Evolutionary conservation across 2,888 invertebrate genomes (phyloP).

Genomic region (Meiosimyza decipiens): DNA sequence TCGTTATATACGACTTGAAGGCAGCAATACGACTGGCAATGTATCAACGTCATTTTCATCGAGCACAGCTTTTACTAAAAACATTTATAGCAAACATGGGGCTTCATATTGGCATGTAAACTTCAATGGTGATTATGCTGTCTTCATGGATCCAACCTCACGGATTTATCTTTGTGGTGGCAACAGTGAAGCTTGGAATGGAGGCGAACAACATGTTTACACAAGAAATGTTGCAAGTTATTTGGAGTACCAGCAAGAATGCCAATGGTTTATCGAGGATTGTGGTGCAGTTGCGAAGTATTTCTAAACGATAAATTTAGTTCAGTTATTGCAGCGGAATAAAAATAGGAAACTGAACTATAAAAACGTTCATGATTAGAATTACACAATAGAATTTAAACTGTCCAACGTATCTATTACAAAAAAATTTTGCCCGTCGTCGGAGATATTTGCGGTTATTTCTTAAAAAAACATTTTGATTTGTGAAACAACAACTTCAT

Average conservation of each 20-base stretch:
- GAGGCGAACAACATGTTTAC: constrained; percentile 52
- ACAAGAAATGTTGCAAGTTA: constrained; percentile 48
- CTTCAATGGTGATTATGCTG: constrained; percentile 43
- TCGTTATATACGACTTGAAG: constrained; percentile 49
- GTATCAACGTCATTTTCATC: constrained; percentile 23
- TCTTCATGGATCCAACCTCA: constrained; percentile 44
- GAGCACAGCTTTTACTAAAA: constrained; percentile 47
- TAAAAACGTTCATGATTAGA: too few relatives aligned
- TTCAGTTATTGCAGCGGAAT: too few relatives aligned
- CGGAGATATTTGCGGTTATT: too few relatives aligned
- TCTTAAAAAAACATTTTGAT: too few relatives aligned
- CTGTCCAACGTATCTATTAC: too few relatives aligned
- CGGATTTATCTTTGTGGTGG: constrained; percentile 52
- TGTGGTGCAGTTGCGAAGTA: constrained; percentile 46
- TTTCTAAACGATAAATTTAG: neutral
- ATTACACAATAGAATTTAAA: too few relatives aligned
- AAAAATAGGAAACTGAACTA: too few relatives aligned
- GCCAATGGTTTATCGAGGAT: constrained; percentile 55
- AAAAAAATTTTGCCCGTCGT: too few relatives aligned
- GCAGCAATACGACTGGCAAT: constrained; percentile 20
- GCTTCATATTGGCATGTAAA: constrained; percentile 49
- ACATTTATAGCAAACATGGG: constrained; percentile 49
- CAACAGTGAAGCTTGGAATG: constrained; percentile 47
- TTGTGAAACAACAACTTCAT: too few relatives aligned
- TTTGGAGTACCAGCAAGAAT: constrained; percentile 44